Evolutionary conservation across 2,888 invertebrate genomes (phyloP).

Genomic region (Scrobipalpa atriplicella): DNA sequence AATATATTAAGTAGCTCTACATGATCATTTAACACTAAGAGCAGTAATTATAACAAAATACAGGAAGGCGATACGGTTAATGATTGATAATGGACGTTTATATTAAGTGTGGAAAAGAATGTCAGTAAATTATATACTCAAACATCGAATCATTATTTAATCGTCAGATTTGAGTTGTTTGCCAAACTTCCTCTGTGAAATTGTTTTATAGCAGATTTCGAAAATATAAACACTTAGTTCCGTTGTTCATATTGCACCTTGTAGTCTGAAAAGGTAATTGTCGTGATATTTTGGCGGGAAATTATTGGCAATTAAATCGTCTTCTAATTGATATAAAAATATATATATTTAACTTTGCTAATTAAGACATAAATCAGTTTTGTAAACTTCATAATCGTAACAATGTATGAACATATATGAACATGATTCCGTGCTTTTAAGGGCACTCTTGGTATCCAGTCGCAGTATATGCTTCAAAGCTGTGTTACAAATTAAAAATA

Average conservation of each 20-base stretch:
- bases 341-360: too few relatives aligned
- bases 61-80: slow-evolving; percentile 9
- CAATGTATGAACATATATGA: too few relatives aligned
- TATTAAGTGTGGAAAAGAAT: background rate
- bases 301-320: too few relatives aligned
- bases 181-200: background rate
- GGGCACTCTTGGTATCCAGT: too few relatives aligned
- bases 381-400: too few relatives aligned
- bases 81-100: background rate
- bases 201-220: background rate
- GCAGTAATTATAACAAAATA: slow-evolving; percentile 7
- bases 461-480: too few relatives aligned
- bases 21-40: slow-evolving; percentile 33
- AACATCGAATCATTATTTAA: slow-evolving; percentile 4
- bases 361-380: too few relatives aligned
- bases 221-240: background rate
- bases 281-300: background rate
- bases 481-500: too few relatives aligned
- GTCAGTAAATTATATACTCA: background rate
- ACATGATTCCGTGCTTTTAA: too few relatives aligned
- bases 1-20: background rate
- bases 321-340: too few relatives aligned
- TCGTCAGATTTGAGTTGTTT: background rate
- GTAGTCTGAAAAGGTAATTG: background rate
- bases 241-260: background rate